Evolutionary conservation across 2,888 invertebrate species (phyloP).

Genomic region (Odontomyia ornata): DNA sequence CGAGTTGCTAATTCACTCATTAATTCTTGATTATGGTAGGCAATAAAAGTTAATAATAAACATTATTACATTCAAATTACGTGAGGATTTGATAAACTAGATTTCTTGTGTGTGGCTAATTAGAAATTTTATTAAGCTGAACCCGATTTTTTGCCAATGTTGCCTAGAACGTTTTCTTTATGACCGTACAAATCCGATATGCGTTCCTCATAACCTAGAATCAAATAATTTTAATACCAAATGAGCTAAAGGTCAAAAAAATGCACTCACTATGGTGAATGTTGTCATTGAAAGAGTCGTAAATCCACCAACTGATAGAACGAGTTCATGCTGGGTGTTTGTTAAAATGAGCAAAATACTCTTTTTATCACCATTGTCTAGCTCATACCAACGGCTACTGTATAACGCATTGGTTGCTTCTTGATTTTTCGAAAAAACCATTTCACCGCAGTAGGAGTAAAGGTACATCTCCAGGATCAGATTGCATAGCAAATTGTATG

Average conservation of each 20-base stretch:
- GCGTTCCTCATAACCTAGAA: slow-evolving; percentile 34
- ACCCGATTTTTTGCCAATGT: neutral
- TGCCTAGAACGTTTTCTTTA: slow-evolving; percentile 12
- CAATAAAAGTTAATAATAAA: slow-evolving; percentile 23
- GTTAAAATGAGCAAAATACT: slow-evolving; percentile 3
- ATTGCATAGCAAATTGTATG: slow-evolving; percentile 17
- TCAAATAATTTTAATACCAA: too few species aligned
- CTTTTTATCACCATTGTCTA: slow-evolving; percentile 4
- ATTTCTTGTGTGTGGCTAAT: slow-evolving; percentile 8
- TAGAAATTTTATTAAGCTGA: neutral
- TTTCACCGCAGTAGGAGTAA: slow-evolving; percentile 10
- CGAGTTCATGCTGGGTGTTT: slow-evolving; percentile 14
- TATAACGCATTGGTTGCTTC: slow-evolving; percentile 12
- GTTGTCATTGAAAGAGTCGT: slow-evolving; percentile 14
- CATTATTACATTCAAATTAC: neutral
- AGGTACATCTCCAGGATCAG: slow-evolving; percentile 28
- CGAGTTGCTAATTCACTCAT: slow-evolving; percentile 18
- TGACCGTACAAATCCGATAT: slow-evolving; percentile 28
- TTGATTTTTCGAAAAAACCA: slow-evolving; percentile 23
- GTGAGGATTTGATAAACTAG: neutral
- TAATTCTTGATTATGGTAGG: slow-evolving; percentile 2
- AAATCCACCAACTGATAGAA: slow-evolving; percentile 24
- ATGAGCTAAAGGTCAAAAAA: neutral
- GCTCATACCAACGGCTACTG: slow-evolving; percentile 27
- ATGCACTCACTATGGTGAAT: slow-evolving; percentile 14